phyloP scores from a whole-genome alignment of 2,113 vertebrate genomes.

The Saccopteryx leptura region DNA sequence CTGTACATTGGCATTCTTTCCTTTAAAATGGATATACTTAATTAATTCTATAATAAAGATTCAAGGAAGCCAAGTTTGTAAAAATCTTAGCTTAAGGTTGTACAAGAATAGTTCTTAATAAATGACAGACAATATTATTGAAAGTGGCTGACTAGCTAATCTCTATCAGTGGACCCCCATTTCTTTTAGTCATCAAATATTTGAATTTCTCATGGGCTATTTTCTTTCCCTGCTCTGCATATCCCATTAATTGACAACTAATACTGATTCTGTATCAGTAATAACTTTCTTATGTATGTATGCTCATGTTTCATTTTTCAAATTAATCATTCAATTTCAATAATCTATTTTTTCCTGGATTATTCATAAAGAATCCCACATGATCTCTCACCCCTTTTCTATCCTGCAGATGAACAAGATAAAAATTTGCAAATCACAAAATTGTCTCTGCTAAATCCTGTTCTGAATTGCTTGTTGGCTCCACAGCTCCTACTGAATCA shows the following conservation, averaged over 20 bases:
- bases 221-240: not conserved
- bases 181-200: not conserved
- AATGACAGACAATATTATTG: not conserved
- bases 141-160: not conserved
- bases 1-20: not conserved
- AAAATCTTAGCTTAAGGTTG: not conserved
- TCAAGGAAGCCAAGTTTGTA: not conserved
- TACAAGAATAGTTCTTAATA: not conserved
- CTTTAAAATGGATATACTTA: not conserved
- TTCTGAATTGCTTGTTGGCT: not conserved
- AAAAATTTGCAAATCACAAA: not conserved
- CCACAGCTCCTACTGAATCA: not conserved
- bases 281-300: not conserved
- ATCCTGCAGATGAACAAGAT: not conserved
- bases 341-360: not conserved
- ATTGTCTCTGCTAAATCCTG: not conserved
- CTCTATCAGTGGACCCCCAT: not conserved
- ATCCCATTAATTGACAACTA: not conserved
- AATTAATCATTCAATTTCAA: not conserved
- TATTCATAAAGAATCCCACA: not conserved
- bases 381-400: not conserved
- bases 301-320: not conserved
- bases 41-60: not conserved
- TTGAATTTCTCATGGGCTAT: not conserved
- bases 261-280: not conserved